Evolutionary conservation across 2,113 vertebrate species (phyloP).

Genomic region (Pycnonotus jocosus): DNA sequence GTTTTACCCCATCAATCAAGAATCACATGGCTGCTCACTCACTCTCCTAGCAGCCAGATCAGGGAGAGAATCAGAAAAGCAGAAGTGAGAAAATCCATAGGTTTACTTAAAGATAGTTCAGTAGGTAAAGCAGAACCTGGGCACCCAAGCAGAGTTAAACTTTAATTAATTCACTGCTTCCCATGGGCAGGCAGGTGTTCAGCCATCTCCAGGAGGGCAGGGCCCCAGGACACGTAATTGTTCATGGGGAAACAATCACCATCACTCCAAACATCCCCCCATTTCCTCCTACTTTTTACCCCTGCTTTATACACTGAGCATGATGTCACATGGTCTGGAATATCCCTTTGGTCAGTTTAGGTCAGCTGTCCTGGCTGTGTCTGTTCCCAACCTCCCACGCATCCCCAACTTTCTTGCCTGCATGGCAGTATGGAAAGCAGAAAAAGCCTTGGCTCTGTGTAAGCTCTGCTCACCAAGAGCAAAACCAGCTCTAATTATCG

Average conservation of each 20-base stretch:
- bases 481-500: background rate
- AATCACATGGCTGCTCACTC: rapidly evolving
- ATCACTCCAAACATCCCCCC: background rate
- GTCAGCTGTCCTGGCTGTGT: background rate
- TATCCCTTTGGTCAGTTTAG: background rate
- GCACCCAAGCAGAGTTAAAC: background rate
- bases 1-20: background rate
- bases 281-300: background rate
- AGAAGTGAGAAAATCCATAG: background rate
- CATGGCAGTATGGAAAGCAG: background rate
- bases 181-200: background rate
- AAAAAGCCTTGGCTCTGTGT: background rate
- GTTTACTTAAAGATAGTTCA: background rate
- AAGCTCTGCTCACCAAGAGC: background rate
- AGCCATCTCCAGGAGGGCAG: background rate
- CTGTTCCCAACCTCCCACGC: rapidly evolving
- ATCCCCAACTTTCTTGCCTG: background rate
- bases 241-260: background rate
- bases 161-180: background rate
- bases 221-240: background rate
- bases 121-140: background rate
- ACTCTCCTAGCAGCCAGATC: background rate
- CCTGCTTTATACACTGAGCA: background rate
- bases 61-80: background rate
- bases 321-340: background rate